phyloP scores from a whole-genome alignment of 2,113 vertebrate genomes.

The Vulpes lagopus region DNA sequence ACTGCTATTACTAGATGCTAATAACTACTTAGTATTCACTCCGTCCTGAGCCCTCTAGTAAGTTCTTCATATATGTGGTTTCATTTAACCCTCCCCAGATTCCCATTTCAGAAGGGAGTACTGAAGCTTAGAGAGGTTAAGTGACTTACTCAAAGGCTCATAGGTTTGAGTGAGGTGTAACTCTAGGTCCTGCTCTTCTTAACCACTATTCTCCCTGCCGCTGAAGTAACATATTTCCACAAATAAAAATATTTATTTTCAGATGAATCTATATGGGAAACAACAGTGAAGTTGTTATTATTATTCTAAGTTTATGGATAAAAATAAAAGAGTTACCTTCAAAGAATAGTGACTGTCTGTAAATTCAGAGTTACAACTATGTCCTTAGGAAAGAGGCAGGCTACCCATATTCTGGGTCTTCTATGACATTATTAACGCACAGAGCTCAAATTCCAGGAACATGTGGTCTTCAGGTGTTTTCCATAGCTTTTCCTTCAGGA shows the following conservation, averaged over 20 bases:
- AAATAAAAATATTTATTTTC: slow-evolving; percentile 46
- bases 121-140: neutral
- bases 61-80: neutral
- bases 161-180: neutral
- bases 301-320: slow-evolving; percentile 26
- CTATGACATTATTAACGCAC: neutral
- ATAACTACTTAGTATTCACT: neutral
- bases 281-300: neutral
- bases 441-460: slow-evolving; percentile 53
- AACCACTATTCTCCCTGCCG: neutral
- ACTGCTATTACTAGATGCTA: neutral
- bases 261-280: neutral
- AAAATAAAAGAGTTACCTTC: neutral
- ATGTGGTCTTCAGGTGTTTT: slow-evolving; percentile 73
- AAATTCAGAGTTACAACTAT: neutral
- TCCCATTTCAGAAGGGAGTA: neutral
- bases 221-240: neutral
- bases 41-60: neutral
- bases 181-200: neutral
- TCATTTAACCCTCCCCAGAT: neutral
- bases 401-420: neutral
- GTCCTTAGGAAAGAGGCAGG: neutral
- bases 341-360: neutral
- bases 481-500: neutral
- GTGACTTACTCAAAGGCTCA: neutral